These are phyloP conservation scores for Frieseomelitta varia DNA, from an alignment of 1,140 invertebrate genomes.

Conservation along the genomic window DNA sequence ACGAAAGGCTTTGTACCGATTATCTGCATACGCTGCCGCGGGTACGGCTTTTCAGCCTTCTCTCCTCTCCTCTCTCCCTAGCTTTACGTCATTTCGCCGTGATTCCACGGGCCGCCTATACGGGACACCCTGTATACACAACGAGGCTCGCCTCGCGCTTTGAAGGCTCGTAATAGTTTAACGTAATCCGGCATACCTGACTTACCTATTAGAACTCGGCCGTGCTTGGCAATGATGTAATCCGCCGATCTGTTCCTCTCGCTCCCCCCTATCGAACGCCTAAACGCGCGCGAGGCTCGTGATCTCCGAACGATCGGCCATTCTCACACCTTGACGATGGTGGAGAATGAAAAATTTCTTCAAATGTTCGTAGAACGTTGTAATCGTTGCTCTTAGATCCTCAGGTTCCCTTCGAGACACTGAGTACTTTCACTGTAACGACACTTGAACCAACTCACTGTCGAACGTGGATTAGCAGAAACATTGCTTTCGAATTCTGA, in stretches of 20 bases:
- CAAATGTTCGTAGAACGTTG: no score
- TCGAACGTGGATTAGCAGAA: no score
- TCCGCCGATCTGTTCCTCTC: conserved; percentile 5
- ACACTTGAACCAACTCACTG: no score
- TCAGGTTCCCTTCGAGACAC: no score
- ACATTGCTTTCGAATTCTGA: no score
- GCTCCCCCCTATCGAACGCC: no score
- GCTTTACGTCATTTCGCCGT: conserved; percentile 38
- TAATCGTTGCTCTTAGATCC: no score
- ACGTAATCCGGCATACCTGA: conserved; percentile 41
- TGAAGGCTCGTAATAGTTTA: conserved; percentile 53
- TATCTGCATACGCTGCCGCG: conserved; percentile 76
- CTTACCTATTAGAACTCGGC: conserved; percentile 44
- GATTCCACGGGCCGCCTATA: conserved; percentile 35
- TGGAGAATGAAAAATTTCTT: no score
- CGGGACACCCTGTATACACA: conserved; percentile 47
- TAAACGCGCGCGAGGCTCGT: no score
- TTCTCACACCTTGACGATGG: no score
- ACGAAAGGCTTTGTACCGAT: conserved; percentile 79
- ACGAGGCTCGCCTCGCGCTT: conserved; percentile 5
- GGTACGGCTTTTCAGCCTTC: conserved; percentile 72
- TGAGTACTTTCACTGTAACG: no score
- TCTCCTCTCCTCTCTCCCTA: conserved; percentile 40
- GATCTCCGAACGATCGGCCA: no score
- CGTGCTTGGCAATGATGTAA: neutral